Conservation (phyloP, 2,888 invertebrate genomes). For the Listrodromus nycthemerus region DNA sequence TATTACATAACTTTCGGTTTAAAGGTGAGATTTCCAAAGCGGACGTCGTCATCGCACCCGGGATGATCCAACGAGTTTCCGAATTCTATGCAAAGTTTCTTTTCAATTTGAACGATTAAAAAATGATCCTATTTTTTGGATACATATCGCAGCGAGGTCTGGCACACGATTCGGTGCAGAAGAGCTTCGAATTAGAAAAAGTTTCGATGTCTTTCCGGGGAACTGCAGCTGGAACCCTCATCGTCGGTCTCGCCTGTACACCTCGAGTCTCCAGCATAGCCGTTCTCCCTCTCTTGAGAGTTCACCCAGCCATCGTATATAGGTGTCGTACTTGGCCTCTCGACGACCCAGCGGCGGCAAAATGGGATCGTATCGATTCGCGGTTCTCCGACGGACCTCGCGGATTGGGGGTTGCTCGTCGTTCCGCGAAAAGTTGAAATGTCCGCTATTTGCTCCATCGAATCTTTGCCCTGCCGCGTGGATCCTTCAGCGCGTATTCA, state of each 20-base stretch:
- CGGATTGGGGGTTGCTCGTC: neutral
- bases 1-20: no score
- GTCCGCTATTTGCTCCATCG: slow-evolving; percentile 27
- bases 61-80: no score
- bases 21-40: no score
- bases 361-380: slow-evolving; percentile 55
- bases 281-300: neutral
- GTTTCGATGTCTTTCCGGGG: slow-evolving; percentile 11
- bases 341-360: slow-evolving; percentile 35
- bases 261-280: neutral
- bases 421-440: slow-evolving; percentile 44
- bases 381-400: slow-evolving; percentile 1
- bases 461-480: slow-evolving; percentile 12
- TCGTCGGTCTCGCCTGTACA: neutral
- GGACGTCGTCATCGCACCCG: no score
- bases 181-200: slow-evolving; percentile 37
- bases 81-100: no score
- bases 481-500: slow-evolving; percentile 2
- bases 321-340: slow-evolving; percentile 36
- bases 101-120: no score
- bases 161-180: neutral
- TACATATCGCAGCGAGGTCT: neutral
- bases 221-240: neutral
- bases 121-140: neutral
- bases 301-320: slow-evolving; percentile 1